Percentiles rank a stretch among this genome's conserved stretches.
These are phyloP conservation scores for Vidua chalybeata DNA, from an alignment of 2,113 vertebrate genomes.

Conservation along the genomic window DNA sequence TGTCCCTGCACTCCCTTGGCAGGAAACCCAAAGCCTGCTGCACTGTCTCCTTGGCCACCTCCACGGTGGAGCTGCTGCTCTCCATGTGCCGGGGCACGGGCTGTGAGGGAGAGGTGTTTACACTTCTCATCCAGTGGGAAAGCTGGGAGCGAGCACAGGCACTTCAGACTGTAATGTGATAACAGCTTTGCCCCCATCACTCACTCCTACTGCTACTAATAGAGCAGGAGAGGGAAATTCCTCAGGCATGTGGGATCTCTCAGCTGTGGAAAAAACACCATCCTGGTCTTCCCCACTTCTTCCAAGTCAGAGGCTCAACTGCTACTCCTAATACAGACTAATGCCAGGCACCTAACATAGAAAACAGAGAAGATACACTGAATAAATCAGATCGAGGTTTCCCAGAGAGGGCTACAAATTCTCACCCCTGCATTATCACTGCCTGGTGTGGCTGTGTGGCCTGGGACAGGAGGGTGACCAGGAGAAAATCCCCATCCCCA, in stretches of 20 bases:
- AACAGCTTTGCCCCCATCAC: slow-evolving; percentile 12
- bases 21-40: not conserved
- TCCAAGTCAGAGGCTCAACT: not conserved
- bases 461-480: not conserved
- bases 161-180: not conserved
- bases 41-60: not conserved
- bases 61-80: fast-evolving
- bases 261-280: not conserved
- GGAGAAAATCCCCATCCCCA: not conserved
- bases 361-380: not conserved
- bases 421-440: not conserved
- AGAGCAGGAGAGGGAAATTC: slow-evolving; percentile 6
- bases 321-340: not conserved
- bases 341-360: not conserved
- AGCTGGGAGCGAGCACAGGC: not conserved
- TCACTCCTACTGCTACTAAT: not conserved
- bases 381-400: not conserved
- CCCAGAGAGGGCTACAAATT: not conserved
- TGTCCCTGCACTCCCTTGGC: not conserved
- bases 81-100: fast-evolving
- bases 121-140: not conserved
- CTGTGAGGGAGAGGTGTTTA: not conserved
- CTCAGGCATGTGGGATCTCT: not conserved
- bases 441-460: not conserved
- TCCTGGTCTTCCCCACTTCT: not conserved